Percentiles rank a stretch among this genome's conserved stretches.
Conservation (phyloP, 2,113 vertebrate species). For the Natator depressus region DNA sequence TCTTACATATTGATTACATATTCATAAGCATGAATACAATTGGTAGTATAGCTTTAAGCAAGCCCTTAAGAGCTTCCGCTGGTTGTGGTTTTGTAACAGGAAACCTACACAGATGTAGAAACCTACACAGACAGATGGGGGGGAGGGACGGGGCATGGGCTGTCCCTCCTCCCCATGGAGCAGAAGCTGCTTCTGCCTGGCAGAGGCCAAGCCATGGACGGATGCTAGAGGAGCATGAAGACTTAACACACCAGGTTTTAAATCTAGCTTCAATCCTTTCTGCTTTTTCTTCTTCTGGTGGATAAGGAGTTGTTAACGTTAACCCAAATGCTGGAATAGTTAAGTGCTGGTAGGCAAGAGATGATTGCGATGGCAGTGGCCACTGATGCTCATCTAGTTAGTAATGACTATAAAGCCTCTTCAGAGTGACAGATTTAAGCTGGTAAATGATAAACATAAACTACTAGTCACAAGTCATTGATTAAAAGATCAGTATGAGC, state of each 20-base stretch:
- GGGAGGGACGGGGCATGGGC: no score
- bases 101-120: no score
- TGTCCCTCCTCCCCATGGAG: no score
- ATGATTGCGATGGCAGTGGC: neutral
- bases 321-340: neutral
- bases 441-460: neutral
- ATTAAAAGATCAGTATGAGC: neutral
- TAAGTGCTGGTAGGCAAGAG: neutral
- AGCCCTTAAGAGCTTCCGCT: no score
- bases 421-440: neutral
- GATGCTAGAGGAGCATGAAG: no score
- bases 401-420: neutral
- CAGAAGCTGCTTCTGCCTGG: no score
- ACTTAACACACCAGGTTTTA: neutral
- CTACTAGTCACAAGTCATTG: neutral
- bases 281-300: neutral
- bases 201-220: no score
- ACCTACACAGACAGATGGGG: no score
- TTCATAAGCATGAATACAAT: no score
- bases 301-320: neutral
- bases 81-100: no score
- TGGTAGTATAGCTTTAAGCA: no score
- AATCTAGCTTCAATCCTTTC: neutral
- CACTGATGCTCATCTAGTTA: neutral
- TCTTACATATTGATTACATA: no score